phyloP scores from a whole-genome alignment of 2,797 vertebrate genomes.

The Gadopsis marmoratus region DNA sequence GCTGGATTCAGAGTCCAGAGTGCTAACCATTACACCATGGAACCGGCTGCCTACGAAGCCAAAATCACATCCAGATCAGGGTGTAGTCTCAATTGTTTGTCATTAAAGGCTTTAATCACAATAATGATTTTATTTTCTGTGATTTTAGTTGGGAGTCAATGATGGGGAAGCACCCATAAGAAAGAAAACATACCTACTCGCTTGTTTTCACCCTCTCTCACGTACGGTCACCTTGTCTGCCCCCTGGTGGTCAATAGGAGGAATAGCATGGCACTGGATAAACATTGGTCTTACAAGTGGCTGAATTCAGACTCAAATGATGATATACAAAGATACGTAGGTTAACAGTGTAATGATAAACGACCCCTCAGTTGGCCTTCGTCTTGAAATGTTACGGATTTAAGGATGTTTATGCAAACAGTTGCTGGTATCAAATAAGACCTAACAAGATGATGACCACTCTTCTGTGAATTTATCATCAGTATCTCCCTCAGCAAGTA shows the following conservation, averaged over 20 bases:
- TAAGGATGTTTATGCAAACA: not conserved
- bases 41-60: constrained; percentile 30
- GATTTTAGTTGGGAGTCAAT: not conserved
- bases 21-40: constrained; percentile 84
- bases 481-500: not conserved
- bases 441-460: not conserved
- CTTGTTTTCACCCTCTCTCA: not conserved
- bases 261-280: not conserved
- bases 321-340: too few relatives aligned
- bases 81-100: too few relatives aligned
- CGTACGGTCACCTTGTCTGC: not conserved
- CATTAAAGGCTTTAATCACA: too few relatives aligned
- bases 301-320: too few relatives aligned
- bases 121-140: too few relatives aligned
- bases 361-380: too few relatives aligned
- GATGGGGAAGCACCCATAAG: not conserved
- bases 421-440: not conserved
- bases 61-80: too few relatives aligned
- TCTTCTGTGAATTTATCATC: constrained; percentile 1
- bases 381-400: too few relatives aligned
- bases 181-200: not conserved
- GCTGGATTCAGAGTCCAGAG: constrained; percentile 89
- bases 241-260: constrained; percentile 12
- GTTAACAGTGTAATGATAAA: too few relatives aligned
- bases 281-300: too few relatives aligned